These are phyloP conservation scores for Eupithecia vulgata DNA, from an alignment of 2,888 invertebrate genomes.

Conservation along the genomic window DNA sequence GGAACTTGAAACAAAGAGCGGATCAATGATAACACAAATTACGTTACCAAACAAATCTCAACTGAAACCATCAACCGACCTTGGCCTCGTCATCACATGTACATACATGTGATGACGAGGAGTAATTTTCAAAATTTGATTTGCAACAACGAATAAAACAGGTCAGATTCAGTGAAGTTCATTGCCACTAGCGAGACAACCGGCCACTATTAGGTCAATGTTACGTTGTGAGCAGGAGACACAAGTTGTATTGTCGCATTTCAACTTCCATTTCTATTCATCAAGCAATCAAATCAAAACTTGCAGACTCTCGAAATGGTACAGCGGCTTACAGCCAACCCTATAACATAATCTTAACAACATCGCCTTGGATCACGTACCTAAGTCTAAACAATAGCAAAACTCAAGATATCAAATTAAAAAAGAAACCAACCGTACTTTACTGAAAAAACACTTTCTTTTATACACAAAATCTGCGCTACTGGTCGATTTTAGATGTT, in stretches of 20 bases:
- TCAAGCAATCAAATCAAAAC: background rate
- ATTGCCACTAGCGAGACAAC: background rate
- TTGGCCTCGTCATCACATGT: background rate
- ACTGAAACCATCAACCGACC: background rate
- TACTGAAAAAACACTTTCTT: too few species aligned
- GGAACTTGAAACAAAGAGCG: too few species aligned
- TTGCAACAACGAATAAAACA: background rate
- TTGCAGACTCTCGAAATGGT: too few species aligned
- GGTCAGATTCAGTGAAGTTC: background rate
- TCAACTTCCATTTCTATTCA: background rate
- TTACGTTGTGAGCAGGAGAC: background rate
- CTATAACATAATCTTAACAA: background rate
- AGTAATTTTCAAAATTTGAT: background rate
- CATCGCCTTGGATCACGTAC: background rate
- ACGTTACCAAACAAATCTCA: background rate
- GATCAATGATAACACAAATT: background rate
- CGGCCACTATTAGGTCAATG: background rate
- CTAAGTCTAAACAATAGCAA: background rate
- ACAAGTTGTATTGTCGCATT: background rate
- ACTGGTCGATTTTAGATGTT: too few species aligned
- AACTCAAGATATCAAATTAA: background rate
- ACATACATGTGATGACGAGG: too few species aligned
- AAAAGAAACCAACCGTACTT: too few species aligned
- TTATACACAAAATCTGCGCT: too few species aligned
- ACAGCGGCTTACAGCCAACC: too few species aligned